Conservation (phyloP, 2,888 invertebrate genomes). For the Pediacus dermestoides region DNA sequence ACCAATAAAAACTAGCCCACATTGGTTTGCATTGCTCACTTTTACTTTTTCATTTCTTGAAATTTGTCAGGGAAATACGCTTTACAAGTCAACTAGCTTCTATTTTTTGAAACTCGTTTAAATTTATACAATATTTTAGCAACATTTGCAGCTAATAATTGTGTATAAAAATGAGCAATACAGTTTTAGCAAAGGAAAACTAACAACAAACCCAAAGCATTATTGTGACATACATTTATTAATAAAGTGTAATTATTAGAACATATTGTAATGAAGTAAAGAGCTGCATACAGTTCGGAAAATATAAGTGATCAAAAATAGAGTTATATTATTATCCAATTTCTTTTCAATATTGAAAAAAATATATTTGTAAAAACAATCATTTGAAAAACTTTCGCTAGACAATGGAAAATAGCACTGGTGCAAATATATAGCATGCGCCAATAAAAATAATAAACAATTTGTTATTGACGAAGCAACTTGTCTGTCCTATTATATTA, state of each 20-base stretch:
- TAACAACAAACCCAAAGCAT: slow-evolving; percentile 53
- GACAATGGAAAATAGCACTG: slow-evolving; percentile 39
- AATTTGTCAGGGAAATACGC: slow-evolving; percentile 6
- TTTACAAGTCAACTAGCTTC: slow-evolving; percentile 4
- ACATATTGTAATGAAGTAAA: slow-evolving; percentile 43
- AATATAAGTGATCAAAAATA: slow-evolving; percentile 38
- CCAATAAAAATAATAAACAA: too few relatives aligned
- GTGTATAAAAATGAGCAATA: slow-evolving; percentile 34
- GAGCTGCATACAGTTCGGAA: slow-evolving; percentile 41
- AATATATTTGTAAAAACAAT: too few relatives aligned
- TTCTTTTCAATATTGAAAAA: too few relatives aligned
- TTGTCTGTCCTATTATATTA: too few relatives aligned
- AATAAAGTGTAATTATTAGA: slow-evolving; percentile 50
- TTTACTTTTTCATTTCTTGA: slow-evolving; percentile 20
- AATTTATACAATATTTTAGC: background rate
- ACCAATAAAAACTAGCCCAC: slow-evolving; percentile 48
- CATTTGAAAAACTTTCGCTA: slow-evolving; percentile 42
- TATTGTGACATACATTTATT: slow-evolving; percentile 53
- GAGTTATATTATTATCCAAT: slow-evolving; percentile 32
- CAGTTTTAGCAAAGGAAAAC: slow-evolving; percentile 46
- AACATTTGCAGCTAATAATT: background rate
- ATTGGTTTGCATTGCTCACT: slow-evolving; percentile 40
- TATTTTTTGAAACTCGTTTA: background rate
- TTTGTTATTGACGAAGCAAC: too few relatives aligned
- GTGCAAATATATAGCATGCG: too few relatives aligned